Evolutionary conservation across 2,797 vertebrate genomes (phyloP).

Genomic region (Tapirus indicus): DNA sequence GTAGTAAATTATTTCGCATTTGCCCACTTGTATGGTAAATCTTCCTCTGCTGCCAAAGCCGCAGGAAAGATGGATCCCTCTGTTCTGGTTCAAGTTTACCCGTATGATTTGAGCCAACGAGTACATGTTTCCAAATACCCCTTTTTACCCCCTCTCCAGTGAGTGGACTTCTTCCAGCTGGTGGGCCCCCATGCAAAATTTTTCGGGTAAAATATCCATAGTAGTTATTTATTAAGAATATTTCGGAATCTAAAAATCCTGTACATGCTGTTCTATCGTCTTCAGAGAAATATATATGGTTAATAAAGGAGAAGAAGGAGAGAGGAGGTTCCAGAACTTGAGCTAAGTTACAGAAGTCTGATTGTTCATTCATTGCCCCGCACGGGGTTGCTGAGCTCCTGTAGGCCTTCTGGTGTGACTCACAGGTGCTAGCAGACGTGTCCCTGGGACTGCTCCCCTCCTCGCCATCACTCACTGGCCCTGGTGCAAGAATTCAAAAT

Average conservation of each 20-base stretch:
- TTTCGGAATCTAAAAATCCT: neutral
- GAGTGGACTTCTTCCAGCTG: neutral
- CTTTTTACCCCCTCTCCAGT: neutral
- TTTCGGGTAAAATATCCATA: neutral
- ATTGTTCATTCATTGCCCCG: rapidly evolving
- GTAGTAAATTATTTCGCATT: neutral
- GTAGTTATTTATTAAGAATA: neutral
- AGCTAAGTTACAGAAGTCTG: neutral
- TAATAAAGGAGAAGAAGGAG: neutral
- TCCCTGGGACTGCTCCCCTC: neutral
- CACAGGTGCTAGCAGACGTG: rapidly evolving
- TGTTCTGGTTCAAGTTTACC: neutral
- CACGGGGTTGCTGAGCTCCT: neutral
- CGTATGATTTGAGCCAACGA: neutral
- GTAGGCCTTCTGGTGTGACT: neutral
- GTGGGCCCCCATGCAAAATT: neutral
- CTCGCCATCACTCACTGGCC: neutral
- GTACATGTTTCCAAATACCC: neutral
- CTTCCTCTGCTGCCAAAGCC: neutral
- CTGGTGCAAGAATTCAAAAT: neutral
- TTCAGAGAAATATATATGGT: neutral
- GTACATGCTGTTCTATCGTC: neutral
- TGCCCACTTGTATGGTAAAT: neutral
- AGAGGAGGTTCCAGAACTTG: neutral
- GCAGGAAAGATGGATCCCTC: neutral